Conservation (phyloP, 2,113 vertebrate genomes). For the Esox niger region DNA sequence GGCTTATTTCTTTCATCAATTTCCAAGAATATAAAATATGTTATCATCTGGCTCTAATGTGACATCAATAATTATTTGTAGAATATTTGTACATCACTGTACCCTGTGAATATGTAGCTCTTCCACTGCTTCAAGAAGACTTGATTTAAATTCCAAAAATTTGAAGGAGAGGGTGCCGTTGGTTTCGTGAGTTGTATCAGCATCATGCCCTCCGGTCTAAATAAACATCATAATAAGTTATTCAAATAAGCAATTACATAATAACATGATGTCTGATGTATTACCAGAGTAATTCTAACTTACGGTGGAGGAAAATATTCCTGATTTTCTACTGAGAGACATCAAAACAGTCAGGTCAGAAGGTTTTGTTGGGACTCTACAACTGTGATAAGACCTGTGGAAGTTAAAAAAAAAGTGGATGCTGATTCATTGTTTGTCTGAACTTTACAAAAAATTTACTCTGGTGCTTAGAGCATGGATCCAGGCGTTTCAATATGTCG, state of each 20-base stretch:
- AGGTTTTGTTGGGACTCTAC: slow-evolving; percentile 23
- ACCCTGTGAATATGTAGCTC: slow-evolving; percentile 90
- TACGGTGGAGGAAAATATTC: slow-evolving; percentile 38
- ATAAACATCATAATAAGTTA: slow-evolving; percentile 1
- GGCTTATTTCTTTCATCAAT: neutral
- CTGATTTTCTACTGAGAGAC: slow-evolving; percentile 40
- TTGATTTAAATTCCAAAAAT: slow-evolving; percentile 85
- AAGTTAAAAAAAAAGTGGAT: slow-evolving; percentile 32
- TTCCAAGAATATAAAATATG: neutral
- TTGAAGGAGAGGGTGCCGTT: slow-evolving; percentile 79
- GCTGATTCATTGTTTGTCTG: too few species aligned
- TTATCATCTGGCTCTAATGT: neutral
- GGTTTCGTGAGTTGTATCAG: slow-evolving; percentile 47
- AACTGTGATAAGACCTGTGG: neutral
- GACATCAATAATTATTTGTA: neutral
- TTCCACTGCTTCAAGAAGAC: slow-evolving; percentile 82
- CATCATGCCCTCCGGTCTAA: slow-evolving; percentile 19
- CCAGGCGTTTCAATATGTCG: too few species aligned
- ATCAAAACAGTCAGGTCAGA: slow-evolving; percentile 41
- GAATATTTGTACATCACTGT: slow-evolving; percentile 22
- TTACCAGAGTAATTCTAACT: slow-evolving; percentile 20
- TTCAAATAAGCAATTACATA: neutral
- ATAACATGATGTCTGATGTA: neutral
- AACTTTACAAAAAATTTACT: too few species aligned
- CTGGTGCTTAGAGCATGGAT: too few species aligned